Conservation (phyloP, 2,113 vertebrate species). For the Chaetodon trifascialis region DNA sequence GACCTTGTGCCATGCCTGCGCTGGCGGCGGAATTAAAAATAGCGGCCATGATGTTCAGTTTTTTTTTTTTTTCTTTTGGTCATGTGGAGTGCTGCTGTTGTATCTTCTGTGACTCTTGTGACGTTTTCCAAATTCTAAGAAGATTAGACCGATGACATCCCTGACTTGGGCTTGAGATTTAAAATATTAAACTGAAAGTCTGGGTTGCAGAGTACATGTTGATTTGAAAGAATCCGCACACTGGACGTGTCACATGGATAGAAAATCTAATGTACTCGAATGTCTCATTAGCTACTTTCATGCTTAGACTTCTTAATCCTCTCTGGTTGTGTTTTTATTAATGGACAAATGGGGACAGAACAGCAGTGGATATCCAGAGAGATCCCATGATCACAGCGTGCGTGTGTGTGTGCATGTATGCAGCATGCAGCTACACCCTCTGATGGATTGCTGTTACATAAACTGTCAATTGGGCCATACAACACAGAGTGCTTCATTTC, state of each 20-base stretch:
- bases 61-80: no score
- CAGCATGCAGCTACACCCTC: not conserved
- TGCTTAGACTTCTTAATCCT: no score
- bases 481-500: not conserved
- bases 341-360: not conserved
- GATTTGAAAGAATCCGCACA: no score
- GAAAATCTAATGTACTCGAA: no score
- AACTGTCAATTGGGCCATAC: not conserved
- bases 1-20: no score
- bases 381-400: not conserved
- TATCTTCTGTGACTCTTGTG: no score
- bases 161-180: not conserved
- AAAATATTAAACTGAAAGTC: not conserved
- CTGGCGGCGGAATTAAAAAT: no score
- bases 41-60: no score
- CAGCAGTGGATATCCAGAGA: not conserved
- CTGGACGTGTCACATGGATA: no score
- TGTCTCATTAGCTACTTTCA: no score
- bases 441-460: conserved; percentile 5
- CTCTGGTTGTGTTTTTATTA: not conserved
- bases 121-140: no score
- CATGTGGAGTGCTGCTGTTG: no score
- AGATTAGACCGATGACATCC: not conserved
- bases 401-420: not conserved
- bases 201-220: not conserved